Percentiles rank a stretch among this genome's conserved stretches.
phyloP scores from a whole-genome alignment of 2,888 invertebrate species.

The Willowsia nigromaculata region DNA sequence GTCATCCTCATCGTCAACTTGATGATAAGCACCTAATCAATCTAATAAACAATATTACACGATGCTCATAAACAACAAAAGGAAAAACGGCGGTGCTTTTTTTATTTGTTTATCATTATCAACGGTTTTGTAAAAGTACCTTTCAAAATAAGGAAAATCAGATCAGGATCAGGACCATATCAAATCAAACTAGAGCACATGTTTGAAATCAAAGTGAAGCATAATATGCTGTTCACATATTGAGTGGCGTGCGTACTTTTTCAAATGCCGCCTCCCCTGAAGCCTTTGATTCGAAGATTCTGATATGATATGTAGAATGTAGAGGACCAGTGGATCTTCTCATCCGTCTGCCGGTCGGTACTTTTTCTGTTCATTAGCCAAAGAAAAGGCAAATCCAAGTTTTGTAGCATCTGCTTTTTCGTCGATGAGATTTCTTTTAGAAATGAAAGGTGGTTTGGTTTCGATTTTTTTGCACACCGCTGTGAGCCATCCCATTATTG shows the following conservation, averaged over 20 bases:
- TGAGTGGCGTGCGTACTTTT: background rate
- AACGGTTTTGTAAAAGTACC: conserved; percentile 12
- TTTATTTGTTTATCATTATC: background rate
- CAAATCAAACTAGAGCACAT: background rate
- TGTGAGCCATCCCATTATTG: background rate
- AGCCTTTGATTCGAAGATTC: no score
- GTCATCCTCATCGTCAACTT: conserved; percentile 10
- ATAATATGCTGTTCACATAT: no score
- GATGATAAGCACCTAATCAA: conserved; percentile 26
- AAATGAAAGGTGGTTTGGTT: conserved; percentile 28
- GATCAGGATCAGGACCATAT: conserved; percentile 29
- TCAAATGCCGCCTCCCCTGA: background rate
- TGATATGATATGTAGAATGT: no score
- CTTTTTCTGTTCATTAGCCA: background rate
- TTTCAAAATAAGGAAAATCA: conserved; percentile 58
- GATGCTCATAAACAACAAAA: background rate
- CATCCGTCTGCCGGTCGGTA: background rate
- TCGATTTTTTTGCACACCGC: background rate
- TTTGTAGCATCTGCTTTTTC: background rate
- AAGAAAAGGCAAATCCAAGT: background rate
- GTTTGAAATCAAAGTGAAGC: background rate
- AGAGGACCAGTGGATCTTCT: background rate
- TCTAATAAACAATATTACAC: conserved; percentile 1
- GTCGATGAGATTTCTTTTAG: background rate
- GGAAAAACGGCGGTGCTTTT: background rate